Evolutionary conservation across 2,113 vertebrate genomes (phyloP).

Genomic region (Muntiacus muntjak): DNA sequence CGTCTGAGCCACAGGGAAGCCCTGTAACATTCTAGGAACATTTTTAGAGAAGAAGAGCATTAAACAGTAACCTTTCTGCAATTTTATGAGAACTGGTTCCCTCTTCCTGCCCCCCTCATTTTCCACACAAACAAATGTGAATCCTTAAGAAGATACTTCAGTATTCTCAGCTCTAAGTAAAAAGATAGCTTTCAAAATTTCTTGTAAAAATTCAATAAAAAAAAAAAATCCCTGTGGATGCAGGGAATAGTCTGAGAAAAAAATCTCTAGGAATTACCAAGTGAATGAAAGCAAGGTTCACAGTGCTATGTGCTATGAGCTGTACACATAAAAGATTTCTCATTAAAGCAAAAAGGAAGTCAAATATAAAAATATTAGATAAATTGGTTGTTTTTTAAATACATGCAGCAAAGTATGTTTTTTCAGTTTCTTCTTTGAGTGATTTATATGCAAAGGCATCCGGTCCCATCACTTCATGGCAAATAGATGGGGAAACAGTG

Average conservation of each 20-base stretch:
- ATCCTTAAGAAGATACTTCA: background rate
- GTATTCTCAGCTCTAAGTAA: slow-evolving; percentile 24
- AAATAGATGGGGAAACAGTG: too few relatives aligned
- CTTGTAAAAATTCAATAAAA: background rate
- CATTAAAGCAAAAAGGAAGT: background rate
- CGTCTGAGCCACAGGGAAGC: background rate
- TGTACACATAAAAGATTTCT: background rate
- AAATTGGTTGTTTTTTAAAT: background rate
- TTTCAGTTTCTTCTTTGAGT: background rate
- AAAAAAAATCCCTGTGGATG: background rate
- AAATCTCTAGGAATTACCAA: background rate
- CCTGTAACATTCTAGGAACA: background rate
- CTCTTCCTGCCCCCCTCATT: background rate
- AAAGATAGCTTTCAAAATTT: slow-evolving; percentile 56
- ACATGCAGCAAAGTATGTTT: background rate
- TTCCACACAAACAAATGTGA: background rate
- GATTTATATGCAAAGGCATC: background rate
- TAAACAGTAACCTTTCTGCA: background rate
- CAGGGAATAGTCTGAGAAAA: background rate
- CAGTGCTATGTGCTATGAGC: background rate
- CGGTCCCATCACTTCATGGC: too few relatives aligned
- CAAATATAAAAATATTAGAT: background rate
- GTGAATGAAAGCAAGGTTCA: slow-evolving; percentile 5
- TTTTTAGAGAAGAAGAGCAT: background rate
- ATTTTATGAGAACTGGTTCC: background rate